Evolutionary conservation across 1,140 invertebrate species (phyloP), one percentile per base, ranked within the genome.

Genomic region (Lasioglossum baleicum): DNA sequence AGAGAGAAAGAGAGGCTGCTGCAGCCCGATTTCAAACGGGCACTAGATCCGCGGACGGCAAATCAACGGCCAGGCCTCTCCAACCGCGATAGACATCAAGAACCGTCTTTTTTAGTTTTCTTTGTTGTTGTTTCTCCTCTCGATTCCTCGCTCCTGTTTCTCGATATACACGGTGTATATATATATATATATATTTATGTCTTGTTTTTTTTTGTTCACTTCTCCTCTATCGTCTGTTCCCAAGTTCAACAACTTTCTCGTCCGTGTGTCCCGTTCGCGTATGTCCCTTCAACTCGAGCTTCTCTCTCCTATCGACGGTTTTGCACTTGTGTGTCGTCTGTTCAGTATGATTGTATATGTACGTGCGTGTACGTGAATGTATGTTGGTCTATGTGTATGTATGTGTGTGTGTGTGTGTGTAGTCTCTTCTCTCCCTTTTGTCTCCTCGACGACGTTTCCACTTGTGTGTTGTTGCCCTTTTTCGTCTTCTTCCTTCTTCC

Each of bases 1-100:
- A 53, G 51, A 53, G 51, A 53, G 51, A 66, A 63, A 69, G 80
- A 68, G 53, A 69, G 73, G 22, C 64, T 48, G 15, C 6, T 48
- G 15, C 6, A 81, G 76, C 70, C 67, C 71, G 74, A 76, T 68
- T 76, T 81, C 83, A 63, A 74, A 79, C 80, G 80, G 82, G 84
- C 87, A 83, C 84, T 81, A 77, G 68, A 88, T 84, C 67, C 73
- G 73, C 82, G 83, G 44, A 79, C 68, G 80, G 70, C 65, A 68
- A 51, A 80, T 60, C 63, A 65, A 70, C 72, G 73, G 60, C 79
- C 78, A 63, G 66, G 26, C 44, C 71, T 56, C 42, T 42, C 76
- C 66, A 64, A 64, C 71, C 73, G 31, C 31, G 40, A 64, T 75
- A 63, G 44, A 61, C 42, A 80, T 80, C 75, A 80, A 80, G 35